A percentile compares a stretch with the other conserved stretches of the same genome.
Evolutionary conservation across 2,113 vertebrate genomes (phyloP).

Genomic region (Atractosteus spatula): DNA sequence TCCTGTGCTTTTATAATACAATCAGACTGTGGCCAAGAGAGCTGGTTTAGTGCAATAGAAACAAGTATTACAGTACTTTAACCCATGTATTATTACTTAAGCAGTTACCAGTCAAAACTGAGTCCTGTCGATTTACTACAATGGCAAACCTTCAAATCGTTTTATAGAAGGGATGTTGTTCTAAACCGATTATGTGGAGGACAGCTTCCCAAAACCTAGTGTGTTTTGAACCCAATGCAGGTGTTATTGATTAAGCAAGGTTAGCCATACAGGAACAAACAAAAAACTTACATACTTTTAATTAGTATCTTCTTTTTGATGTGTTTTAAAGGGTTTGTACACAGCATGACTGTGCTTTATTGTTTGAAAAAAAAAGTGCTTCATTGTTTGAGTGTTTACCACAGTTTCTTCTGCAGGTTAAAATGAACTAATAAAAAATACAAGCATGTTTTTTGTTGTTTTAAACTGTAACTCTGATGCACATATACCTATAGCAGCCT

Average conservation of each 20-base stretch:
- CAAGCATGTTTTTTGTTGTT: neutral
- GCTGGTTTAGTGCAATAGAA: neutral
- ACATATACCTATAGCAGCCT: neutral
- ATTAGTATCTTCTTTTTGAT: too few species aligned
- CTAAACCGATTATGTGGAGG: neutral
- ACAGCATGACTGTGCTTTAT: neutral
- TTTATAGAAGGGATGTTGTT: neutral
- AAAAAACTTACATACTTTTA: too few species aligned
- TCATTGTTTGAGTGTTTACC: too few species aligned
- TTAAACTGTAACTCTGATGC: neutral
- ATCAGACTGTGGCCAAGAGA: neutral
- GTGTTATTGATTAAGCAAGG: too few species aligned
- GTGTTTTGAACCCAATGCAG: too few species aligned
- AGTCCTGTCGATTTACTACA: neutral
- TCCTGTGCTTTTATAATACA: neutral
- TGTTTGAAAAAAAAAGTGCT: too few species aligned
- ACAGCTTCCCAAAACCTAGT: neutral
- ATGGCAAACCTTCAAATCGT: neutral
- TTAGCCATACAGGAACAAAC: neutral
- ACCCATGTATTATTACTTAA: too few species aligned
- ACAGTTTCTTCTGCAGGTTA: too few species aligned
- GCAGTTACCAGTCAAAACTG: neutral
- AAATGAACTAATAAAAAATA: too few species aligned
- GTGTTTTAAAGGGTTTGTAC: too few species aligned
- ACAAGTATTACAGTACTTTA: too few species aligned